Conservation (phyloP, 1,140 invertebrate genomes). For the Diploscapter pachys region DNA sequence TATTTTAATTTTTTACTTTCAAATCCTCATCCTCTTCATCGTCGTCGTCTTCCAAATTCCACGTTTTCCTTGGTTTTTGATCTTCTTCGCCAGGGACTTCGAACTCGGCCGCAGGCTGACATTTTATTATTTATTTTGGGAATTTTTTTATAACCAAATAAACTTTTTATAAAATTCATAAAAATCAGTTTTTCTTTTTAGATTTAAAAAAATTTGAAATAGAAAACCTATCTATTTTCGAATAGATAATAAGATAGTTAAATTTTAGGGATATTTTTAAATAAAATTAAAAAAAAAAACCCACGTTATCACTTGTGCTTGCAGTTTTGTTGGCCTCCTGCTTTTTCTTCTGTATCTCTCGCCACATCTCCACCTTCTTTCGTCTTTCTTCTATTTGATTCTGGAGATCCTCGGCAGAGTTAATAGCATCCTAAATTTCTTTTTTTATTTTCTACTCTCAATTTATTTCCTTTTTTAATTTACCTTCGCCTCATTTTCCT, state of each 20-base stretch:
- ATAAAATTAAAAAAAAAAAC: neutral
- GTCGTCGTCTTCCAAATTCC: slow-evolving; percentile 72
- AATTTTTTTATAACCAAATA: neutral
- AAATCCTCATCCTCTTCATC: slow-evolving; percentile 49
- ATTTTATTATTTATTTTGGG: neutral
- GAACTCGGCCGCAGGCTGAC: neutral
- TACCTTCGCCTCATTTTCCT: too few relatives aligned
- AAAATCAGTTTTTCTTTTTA: slow-evolving; percentile 2
- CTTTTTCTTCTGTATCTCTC: slow-evolving; percentile 6
- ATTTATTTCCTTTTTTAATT: too few relatives aligned
- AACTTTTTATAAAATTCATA: neutral
- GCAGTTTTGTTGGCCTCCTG: neutral
- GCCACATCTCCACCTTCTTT: slow-evolving; percentile 3
- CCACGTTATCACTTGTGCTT: neutral
- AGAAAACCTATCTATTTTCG: neutral
- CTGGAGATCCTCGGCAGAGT: neutral
- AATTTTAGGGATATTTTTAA: neutral
- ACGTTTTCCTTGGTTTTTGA: slow-evolving; percentile 64
- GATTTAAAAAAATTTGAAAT: neutral
- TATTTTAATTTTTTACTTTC: slow-evolving; percentile 16
- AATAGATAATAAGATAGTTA: too few relatives aligned
- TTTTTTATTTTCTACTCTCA: too few relatives aligned
- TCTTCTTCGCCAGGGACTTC: neutral
- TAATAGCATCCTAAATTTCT: too few relatives aligned
- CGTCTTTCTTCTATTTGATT: slow-evolving; percentile 5